Conservation (phyloP, 2,113 vertebrate species). For the Podocnemis expansa region DNA sequence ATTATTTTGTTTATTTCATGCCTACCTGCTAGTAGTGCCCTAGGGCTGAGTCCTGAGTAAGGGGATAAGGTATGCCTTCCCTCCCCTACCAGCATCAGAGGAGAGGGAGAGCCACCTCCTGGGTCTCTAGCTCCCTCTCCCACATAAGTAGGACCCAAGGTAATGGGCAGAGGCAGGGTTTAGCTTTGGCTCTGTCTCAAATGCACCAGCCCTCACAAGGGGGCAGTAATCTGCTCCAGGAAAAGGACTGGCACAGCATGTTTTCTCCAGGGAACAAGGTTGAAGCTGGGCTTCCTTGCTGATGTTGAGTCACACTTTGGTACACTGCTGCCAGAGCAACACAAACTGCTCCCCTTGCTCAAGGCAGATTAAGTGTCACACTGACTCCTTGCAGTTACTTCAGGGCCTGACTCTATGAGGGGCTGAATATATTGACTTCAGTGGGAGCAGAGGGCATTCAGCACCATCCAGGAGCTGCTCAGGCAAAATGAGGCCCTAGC, state of each 20-base stretch:
- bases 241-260: not conserved
- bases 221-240: not conserved
- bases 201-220: not conserved
- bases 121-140: not conserved
- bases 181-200: not conserved
- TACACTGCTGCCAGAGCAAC: too few relatives aligned
- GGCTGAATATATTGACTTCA: not conserved
- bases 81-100: not conserved
- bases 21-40: too few relatives aligned
- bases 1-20: too few relatives aligned
- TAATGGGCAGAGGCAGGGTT: not conserved
- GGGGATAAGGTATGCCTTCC: not conserved
- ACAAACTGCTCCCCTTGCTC: not conserved
- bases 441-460: not conserved
- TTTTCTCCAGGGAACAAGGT: not conserved
- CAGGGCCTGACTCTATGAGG: not conserved
- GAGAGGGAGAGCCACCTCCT: not conserved
- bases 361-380: not conserved
- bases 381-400: not conserved
- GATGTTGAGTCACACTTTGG: not conserved
- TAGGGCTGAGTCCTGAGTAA: too few relatives aligned
- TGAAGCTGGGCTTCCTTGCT: not conserved
- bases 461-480: not conserved
- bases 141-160: not conserved
- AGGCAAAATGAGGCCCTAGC: accelerated